A percentile compares a stretch with the other conserved stretches of the same genome.
Conservation (phyloP, 2,888 invertebrate genomes). For the Pomacea canaliculata region DNA sequence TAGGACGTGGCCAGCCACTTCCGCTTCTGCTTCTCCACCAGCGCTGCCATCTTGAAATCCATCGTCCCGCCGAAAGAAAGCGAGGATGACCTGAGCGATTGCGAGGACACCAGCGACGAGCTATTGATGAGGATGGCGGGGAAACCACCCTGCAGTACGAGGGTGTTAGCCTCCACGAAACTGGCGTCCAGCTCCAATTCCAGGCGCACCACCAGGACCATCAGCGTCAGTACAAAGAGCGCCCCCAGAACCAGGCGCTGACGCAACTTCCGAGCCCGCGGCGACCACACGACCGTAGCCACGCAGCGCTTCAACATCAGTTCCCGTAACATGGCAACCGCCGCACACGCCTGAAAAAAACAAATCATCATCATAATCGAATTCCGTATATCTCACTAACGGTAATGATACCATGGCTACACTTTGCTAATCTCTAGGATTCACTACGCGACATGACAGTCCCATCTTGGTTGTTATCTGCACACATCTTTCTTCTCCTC, state of each 20-base stretch:
- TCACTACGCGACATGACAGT: too few relatives aligned
- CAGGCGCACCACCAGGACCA: conserved; percentile 17
- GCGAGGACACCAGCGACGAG: too few relatives aligned
- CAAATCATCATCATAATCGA: too few relatives aligned
- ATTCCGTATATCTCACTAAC: too few relatives aligned
- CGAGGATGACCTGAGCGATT: neutral
- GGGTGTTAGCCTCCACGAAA: conserved; percentile 11
- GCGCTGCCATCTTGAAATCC: conserved; percentile 8
- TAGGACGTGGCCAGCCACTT: conserved; percentile 10
- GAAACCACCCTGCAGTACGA: conserved; percentile 16
- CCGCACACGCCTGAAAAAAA: too few relatives aligned
- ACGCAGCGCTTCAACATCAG: conserved; percentile 6
- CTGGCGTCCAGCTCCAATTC: conserved; percentile 5
- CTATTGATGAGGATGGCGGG: conserved; percentile 1
- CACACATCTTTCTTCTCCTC: too few relatives aligned
- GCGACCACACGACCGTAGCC: neutral
- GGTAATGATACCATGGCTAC: too few relatives aligned
- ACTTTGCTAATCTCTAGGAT: too few relatives aligned
- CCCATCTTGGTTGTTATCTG: too few relatives aligned
- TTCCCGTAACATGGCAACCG: too few relatives aligned
- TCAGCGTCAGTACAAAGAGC: conserved; percentile 10
- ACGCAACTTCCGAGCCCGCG: neutral
- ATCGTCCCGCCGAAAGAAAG: too few relatives aligned
- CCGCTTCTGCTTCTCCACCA: neutral
- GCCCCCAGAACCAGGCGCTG: conserved; percentile 1